These are phyloP conservation scores for Pterophyllum scalare DNA, from an alignment of 2,113 vertebrate species.

Conservation along the genomic window DNA sequence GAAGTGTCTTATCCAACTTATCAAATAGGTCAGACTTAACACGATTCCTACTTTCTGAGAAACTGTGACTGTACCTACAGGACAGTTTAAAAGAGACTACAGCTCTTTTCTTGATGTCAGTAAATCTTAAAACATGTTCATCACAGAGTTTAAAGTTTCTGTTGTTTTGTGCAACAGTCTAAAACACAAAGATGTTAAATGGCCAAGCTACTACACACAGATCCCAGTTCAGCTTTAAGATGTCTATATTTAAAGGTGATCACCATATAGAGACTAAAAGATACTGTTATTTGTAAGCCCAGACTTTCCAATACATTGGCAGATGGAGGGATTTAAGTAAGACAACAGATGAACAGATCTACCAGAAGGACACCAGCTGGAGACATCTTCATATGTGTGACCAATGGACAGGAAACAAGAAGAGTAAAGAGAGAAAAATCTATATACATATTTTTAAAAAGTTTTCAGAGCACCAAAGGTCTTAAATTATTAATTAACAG, in stretches of 20 bases:
- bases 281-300: constrained; percentile 18
- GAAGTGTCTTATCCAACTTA: background rate
- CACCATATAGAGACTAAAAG: constrained; percentile 1
- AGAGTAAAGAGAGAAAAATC: constrained; percentile 17
- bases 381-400: constrained; percentile 36
- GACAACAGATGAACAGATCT: constrained; percentile 51
- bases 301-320: constrained; percentile 36
- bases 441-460: background rate
- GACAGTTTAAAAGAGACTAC: background rate
- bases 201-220: background rate
- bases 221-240: background rate
- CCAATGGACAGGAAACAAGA: constrained; percentile 16
- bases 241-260: constrained; percentile 7
- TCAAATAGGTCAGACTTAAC: background rate
- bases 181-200: background rate
- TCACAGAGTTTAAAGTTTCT: background rate
- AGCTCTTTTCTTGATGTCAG: background rate
- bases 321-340: constrained; percentile 77
- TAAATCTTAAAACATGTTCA: background rate
- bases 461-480: background rate
- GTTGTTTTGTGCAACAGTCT: background rate
- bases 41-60: background rate
- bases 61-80: background rate
- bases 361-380: constrained; percentile 68
- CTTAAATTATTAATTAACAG: background rate